These are phyloP conservation scores for Nymphalis io DNA, from an alignment of 1,140 invertebrate genomes.

Conservation along the genomic window DNA sequence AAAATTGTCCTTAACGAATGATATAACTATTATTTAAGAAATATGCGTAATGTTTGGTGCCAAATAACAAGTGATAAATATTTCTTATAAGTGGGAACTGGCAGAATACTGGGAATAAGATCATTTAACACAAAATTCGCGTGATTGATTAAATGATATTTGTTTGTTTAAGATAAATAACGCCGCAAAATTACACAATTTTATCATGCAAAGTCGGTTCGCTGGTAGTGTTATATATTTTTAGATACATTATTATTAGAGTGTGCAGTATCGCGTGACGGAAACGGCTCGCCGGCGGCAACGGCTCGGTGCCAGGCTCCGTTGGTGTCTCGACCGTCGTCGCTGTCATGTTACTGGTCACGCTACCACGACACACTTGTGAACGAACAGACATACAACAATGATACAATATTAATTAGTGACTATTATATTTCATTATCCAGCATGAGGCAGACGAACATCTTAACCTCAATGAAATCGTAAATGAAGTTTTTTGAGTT, in stretches of 20 bases:
- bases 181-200: neutral
- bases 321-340: conserved; percentile 50
- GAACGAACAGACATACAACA: conserved; percentile 10
- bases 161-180: neutral
- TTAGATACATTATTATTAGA: neutral
- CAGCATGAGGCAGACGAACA: neutral
- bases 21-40: too few species aligned
- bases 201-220: neutral
- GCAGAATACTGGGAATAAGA: too few species aligned
- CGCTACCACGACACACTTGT: conserved; percentile 41
- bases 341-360: conserved; percentile 65
- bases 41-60: too few species aligned
- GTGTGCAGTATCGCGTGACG: conserved; percentile 55
- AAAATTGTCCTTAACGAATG: too few species aligned
- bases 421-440: neutral
- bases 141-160: neutral
- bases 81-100: too few species aligned
- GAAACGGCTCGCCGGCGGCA: conserved; percentile 37
- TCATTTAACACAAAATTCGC: neutral
- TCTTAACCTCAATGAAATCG: neutral
- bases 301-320: conserved; percentile 54
- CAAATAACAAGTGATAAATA: too few species aligned
- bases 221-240: neutral
- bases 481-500: too few species aligned
- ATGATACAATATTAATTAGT: conserved; percentile 6